phyloP scores from a whole-genome alignment of 1,140 invertebrate genomes.

The Ips typographus region DNA sequence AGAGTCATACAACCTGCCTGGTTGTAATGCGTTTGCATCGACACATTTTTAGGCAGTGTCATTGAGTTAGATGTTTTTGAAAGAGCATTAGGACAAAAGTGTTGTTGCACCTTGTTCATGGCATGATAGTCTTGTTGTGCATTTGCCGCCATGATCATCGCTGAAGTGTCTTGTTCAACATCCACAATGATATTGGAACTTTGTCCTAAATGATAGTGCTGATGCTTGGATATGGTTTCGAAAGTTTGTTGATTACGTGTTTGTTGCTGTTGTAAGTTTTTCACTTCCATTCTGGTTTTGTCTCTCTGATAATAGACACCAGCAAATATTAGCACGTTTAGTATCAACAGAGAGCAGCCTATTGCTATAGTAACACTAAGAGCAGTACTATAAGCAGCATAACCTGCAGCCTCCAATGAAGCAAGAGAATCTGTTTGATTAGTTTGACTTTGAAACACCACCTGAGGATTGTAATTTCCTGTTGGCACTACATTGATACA shows the following conservation, averaged over 20 bases:
- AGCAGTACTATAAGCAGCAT: conserved; percentile 78
- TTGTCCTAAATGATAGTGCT: conserved; percentile 67
- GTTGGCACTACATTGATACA: conserved; percentile 61
- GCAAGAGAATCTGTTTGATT: conserved; percentile 69
- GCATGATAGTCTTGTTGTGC: conserved; percentile 50
- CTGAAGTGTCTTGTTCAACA: conserved; percentile 71
- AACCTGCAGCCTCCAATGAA: conserved; percentile 76
- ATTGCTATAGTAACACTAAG: conserved; percentile 86
- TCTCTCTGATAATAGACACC: conserved; percentile 85
- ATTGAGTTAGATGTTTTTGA: conserved; percentile 65
- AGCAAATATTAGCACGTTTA: conserved; percentile 85
- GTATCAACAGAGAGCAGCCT: conserved; percentile 79
- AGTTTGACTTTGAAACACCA: conserved; percentile 58
- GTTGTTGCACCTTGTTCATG: conserved; percentile 55
- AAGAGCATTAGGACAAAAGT: conserved; percentile 63
- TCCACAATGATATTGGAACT: conserved; percentile 76
- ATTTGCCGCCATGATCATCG: conserved; percentile 65
- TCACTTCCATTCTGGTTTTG: conserved; percentile 78
- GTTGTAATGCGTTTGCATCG: conserved; percentile 40
- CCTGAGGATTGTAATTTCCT: conserved; percentile 58
- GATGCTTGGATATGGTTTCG: conserved; percentile 67
- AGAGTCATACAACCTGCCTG: conserved; percentile 59
- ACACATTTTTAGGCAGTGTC: conserved; percentile 62
- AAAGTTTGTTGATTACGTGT: conserved; percentile 71
- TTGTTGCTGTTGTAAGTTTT: conserved; percentile 68